Conservation (phyloP, 2,888 invertebrate species). For the Idaea dimidiata region DNA sequence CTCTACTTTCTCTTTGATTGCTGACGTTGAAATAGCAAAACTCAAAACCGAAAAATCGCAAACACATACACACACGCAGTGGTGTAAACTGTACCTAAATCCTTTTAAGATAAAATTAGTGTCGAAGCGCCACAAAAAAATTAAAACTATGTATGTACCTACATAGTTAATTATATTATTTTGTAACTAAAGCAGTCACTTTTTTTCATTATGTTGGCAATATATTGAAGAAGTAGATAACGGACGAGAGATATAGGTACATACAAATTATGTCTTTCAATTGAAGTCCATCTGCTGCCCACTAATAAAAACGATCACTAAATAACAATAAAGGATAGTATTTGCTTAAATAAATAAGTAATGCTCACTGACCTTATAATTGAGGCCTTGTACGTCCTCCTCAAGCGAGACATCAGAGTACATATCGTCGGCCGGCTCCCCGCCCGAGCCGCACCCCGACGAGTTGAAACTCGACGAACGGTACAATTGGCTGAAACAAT, state of each 20-base stretch:
- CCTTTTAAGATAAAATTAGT: slow-evolving; percentile 13
- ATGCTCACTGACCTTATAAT: slow-evolving; percentile 88
- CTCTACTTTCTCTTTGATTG: no score
- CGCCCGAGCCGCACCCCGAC: slow-evolving; percentile 94
- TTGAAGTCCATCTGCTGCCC: not conserved
- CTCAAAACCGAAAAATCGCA: no score
- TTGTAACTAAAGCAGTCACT: not conserved
- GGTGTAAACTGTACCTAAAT: no score
- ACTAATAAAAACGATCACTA: not conserved
- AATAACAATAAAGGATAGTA: not conserved
- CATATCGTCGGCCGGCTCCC: slow-evolving; percentile 96
- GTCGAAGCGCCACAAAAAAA: slow-evolving; percentile 7
- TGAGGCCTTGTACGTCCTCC: slow-evolving; percentile 96
- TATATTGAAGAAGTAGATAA: not conserved
- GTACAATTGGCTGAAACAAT: slow-evolving; percentile 89
- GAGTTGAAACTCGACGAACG: slow-evolving; percentile 96
- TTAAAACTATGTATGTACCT: slow-evolving; percentile 13
- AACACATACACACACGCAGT: no score
- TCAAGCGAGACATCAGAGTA: slow-evolving; percentile 95
- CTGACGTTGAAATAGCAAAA: no score
- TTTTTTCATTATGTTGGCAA: not conserved
- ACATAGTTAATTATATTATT: slow-evolving; percentile 10
- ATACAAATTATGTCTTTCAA: not conserved
- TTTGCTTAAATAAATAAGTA: not conserved
- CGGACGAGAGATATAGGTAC: not conserved